These are phyloP conservation scores for Poecilia picta DNA, from an alignment of 2,797 vertebrate species.

Conservation along the genomic window DNA sequence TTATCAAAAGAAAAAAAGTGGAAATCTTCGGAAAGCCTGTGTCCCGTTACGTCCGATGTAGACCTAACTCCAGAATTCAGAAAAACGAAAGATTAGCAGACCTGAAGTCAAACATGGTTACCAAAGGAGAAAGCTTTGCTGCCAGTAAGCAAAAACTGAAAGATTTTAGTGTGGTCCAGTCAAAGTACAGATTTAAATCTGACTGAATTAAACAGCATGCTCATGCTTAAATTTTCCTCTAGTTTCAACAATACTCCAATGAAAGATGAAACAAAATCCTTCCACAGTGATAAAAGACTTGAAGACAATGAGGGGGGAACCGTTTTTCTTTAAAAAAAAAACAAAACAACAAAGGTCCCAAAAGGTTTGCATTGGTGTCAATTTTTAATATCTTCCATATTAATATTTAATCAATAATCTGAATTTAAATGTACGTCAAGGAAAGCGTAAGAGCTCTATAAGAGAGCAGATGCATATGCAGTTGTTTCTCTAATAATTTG, in stretches of 20 bases:
- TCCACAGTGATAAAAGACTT: not conserved
- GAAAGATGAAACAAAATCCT: not conserved
- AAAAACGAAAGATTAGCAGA: not conserved
- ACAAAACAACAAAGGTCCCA: not conserved
- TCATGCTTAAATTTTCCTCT: not conserved
- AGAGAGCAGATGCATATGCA: not conserved
- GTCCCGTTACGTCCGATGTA: not conserved
- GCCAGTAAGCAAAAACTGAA: not conserved
- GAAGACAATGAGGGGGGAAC: too few species aligned
- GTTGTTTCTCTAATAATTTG: not conserved
- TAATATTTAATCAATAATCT: not conserved
- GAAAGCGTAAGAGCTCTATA: not conserved
- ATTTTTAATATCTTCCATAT: not conserved
- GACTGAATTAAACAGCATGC: not conserved
- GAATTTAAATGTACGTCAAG: not conserved
- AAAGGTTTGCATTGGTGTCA: not conserved
- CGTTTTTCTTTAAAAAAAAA: too few species aligned
- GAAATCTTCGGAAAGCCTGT: not conserved
- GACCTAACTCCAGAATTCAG: not conserved
- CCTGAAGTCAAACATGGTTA: not conserved
- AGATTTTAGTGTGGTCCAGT: not conserved
- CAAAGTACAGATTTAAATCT: not conserved
- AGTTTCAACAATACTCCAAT: not conserved
- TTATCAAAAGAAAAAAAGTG: not conserved
- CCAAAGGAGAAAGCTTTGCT: not conserved